Conservation (phyloP, 2,113 vertebrate genomes). For the Podarcis muralis region DNA sequence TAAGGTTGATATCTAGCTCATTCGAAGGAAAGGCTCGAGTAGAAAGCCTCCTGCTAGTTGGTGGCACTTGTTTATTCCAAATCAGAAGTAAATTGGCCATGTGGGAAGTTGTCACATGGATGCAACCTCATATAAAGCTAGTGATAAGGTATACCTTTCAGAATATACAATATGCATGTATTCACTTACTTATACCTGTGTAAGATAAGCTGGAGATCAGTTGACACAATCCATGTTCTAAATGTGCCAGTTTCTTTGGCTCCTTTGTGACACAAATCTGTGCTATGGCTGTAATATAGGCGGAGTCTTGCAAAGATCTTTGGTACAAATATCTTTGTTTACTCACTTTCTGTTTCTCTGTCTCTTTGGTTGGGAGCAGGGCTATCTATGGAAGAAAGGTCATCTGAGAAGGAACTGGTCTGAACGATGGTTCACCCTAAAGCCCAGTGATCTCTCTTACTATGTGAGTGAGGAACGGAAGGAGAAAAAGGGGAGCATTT, state of each 20-base stretch:
- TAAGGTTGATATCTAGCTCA: background rate
- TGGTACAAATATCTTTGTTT: background rate
- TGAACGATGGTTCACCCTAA: slow-evolving; percentile 93
- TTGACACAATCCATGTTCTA: background rate
- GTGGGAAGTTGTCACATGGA: background rate
- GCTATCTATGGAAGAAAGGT: slow-evolving; percentile 94
- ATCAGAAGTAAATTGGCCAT: background rate
- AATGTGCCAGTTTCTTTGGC: background rate
- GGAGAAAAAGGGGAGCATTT: slow-evolving; percentile 89
- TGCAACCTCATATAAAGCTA: background rate
- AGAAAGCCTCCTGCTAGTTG: background rate
- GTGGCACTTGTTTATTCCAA: background rate
- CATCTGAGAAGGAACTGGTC: slow-evolving; percentile 95
- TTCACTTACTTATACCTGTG: background rate
- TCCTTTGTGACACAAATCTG: background rate
- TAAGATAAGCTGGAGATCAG: background rate
- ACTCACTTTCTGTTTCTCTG: slow-evolving; percentile 6
- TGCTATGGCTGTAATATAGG: background rate
- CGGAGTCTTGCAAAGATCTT: background rate
- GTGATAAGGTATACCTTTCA: background rate
- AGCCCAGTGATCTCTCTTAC: slow-evolving; percentile 87
- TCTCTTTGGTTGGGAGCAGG: slow-evolving; percentile 66
- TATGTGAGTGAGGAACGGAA: slow-evolving; percentile 89
- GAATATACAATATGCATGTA: background rate
- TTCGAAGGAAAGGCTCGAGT: background rate